Evolutionary conservation across 2,888 invertebrate species (phyloP).

Genomic region (Crocallis elinguaria): DNA sequence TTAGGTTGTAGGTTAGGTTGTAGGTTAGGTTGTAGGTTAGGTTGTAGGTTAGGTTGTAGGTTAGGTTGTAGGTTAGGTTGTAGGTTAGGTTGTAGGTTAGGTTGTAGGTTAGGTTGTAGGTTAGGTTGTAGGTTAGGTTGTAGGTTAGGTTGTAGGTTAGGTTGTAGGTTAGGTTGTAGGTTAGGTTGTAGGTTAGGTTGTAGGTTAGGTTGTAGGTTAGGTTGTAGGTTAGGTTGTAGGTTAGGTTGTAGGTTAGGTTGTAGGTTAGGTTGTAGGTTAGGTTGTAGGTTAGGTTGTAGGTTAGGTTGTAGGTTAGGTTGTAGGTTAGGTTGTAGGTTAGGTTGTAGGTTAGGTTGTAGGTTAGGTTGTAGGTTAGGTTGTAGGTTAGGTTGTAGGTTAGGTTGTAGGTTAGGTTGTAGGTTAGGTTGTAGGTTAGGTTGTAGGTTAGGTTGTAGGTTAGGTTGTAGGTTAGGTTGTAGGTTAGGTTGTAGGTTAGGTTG

Average conservation of each 20-base stretch:
- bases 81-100: slow-evolving; percentile 40
- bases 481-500: slow-evolving; percentile 17
- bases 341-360: slow-evolving; percentile 18
- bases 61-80: slow-evolving; percentile 33
- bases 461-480: slow-evolving; percentile 28
- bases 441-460: slow-evolving; percentile 30
- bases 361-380: slow-evolving; percentile 16
- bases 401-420: slow-evolving; percentile 28
- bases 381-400: slow-evolving; percentile 31
- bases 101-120: slow-evolving; percentile 20
- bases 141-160: slow-evolving; percentile 34
- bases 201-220: slow-evolving; percentile 29
- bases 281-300: slow-evolving; percentile 7
- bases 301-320: slow-evolving; percentile 27
- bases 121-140: slow-evolving; percentile 27
- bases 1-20: slow-evolving; percentile 17
- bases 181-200: slow-evolving; percentile 31
- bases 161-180: slow-evolving; percentile 35
- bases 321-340: slow-evolving; percentile 19
- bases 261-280: slow-evolving; percentile 12
- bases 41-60: slow-evolving; percentile 31
- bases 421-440: slow-evolving; percentile 32
- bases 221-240: slow-evolving; percentile 16
- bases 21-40: slow-evolving; percentile 23
- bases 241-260: slow-evolving; percentile 11